A percentile compares a stretch with the other conserved stretches of the same genome.
phyloP scores from a whole-genome alignment of 1,140 invertebrate species.

The Drosophila santomea region DNA sequence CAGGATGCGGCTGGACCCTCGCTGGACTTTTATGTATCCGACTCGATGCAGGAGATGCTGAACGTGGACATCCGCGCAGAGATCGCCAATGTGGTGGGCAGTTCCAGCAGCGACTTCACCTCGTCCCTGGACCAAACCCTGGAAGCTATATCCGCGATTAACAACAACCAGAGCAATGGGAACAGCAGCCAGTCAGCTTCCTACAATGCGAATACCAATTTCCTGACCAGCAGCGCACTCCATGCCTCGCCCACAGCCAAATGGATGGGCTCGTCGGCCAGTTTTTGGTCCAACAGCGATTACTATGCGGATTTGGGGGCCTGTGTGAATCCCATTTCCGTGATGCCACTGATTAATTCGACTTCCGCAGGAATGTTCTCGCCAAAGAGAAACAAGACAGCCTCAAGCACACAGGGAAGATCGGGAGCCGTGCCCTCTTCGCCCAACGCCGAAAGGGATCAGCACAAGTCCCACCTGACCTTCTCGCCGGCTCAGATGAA shows the following conservation, averaged over 20 bases:
- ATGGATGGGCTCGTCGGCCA: conserved; percentile 86
- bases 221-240: conserved; percentile 54
- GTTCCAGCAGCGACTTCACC: conserved; percentile 87
- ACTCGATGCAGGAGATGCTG: conserved; percentile 91
- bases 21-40: conserved; percentile 87
- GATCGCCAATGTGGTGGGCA: conserved; percentile 90
- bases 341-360: conserved; percentile 86
- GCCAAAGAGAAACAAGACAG: conserved; percentile 55
- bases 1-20: conserved; percentile 86
- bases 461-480: conserved; percentile 88
- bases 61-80: conserved; percentile 93
- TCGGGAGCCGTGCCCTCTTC: conserved; percentile 53
- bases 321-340: conserved; percentile 92
- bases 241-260: conserved; percentile 76
- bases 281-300: conserved; percentile 90
- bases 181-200: conserved; percentile 19
- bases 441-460: conserved; percentile 58
- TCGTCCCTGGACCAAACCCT: conserved; percentile 74
- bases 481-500: conserved; percentile 88
- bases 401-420: conserved; percentile 30
- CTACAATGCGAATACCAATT: conserved; percentile 59
- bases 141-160: conserved; percentile 71
- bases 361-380: conserved; percentile 40
- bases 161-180: conserved; percentile 33
- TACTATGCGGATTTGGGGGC: conserved; percentile 90